Conservation (phyloP, 2,797 vertebrate species). For the Jordanella pulchra region DNA sequence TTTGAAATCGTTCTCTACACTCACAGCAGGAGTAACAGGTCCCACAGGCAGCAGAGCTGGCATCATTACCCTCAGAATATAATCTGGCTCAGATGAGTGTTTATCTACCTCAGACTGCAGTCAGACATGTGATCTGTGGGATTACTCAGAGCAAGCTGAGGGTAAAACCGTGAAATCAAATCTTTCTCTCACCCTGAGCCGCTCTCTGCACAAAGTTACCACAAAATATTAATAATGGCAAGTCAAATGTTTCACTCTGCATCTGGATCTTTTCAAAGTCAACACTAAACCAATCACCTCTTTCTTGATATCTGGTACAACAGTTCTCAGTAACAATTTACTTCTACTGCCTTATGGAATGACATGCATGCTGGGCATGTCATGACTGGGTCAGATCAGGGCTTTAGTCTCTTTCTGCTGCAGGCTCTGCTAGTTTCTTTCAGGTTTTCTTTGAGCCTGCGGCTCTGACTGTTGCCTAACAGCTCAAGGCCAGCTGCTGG, state of each 20-base stretch:
- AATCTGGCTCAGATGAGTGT: conserved; percentile 53
- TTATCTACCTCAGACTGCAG: conserved; percentile 52
- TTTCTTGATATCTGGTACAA: background rate
- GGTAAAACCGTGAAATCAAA: background rate
- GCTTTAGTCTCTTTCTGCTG: background rate
- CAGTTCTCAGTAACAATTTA: background rate
- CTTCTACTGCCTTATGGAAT: background rate
- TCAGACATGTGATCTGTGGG: conserved; percentile 50
- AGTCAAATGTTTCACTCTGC: background rate
- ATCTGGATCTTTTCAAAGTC: background rate
- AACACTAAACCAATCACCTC: background rate
- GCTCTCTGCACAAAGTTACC: background rate
- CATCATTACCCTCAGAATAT: conserved; percentile 56
- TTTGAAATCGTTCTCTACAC: conserved; percentile 51
- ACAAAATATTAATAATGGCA: background rate
- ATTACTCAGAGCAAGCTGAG: conserved; percentile 38
- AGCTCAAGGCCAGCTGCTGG: background rate
- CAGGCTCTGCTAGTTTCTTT: conserved; percentile 3
- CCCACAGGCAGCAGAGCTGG: conserved; percentile 41
- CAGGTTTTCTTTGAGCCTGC: conserved; percentile 17
- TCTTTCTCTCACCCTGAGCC: background rate
- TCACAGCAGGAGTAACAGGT: conserved; percentile 31
- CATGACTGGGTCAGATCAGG: conserved; percentile 1
- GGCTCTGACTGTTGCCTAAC: conserved; percentile 10
- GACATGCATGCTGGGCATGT: background rate